phyloP scores from a whole-genome alignment of 2,797 vertebrate species.

The Cynodonichthys magdalenae region DNA sequence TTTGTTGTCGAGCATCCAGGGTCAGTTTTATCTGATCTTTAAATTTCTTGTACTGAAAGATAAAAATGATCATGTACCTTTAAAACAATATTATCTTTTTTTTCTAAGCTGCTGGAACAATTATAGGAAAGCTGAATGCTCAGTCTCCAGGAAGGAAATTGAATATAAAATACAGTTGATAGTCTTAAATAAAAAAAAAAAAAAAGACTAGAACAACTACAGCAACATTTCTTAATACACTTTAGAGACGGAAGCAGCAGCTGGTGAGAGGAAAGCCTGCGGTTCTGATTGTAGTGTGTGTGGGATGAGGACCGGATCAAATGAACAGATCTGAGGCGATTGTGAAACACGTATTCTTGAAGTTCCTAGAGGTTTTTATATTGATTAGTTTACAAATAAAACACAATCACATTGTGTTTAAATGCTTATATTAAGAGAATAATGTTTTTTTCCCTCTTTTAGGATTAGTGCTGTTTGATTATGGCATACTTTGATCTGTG shows the following conservation, averaged over 20 bases:
- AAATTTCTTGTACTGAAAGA: conserved; percentile 6
- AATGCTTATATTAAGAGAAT: conserved; percentile 5
- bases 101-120: neutral
- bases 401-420: conserved; percentile 27
- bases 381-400: conserved; percentile 39
- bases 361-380: conserved; percentile 44
- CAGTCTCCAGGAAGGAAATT: conserved; percentile 11
- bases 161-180: conserved; percentile 17
- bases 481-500: neutral
- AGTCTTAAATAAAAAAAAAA: conserved; percentile 8
- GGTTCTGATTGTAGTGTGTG: conserved; percentile 26
- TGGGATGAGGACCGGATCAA: conserved; percentile 38
- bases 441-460: conserved; percentile 30
- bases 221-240: conserved; percentile 17
- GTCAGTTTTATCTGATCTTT: conserved; percentile 3
- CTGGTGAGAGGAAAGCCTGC: conserved; percentile 16
- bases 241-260: conserved; percentile 15
- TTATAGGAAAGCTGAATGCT: conserved; percentile 15
- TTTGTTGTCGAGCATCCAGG: neutral
- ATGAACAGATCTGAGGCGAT: conserved; percentile 41
- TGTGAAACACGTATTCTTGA: conserved; percentile 34
- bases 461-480: conserved; percentile 21
- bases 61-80: conserved; percentile 1
- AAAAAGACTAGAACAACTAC: conserved; percentile 2
- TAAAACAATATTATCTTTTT: neutral